A percentile compares a stretch with the other conserved stretches of the same genome.
phyloP scores from a whole-genome alignment of 2,797 vertebrate species.

The Amblyraja radiata region DNA sequence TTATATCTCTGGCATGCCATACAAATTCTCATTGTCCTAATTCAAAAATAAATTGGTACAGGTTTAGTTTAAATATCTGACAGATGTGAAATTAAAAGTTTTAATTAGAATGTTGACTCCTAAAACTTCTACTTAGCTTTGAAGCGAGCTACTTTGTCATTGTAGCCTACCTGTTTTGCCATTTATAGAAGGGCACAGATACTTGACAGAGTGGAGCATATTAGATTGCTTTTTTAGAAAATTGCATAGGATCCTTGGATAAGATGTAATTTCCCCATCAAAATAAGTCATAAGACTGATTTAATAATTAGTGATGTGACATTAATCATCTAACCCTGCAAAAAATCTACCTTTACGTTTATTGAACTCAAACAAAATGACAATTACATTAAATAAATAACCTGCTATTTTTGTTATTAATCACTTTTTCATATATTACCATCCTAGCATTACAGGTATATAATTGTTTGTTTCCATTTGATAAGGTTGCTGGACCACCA shows the following conservation, averaged over 20 bases:
- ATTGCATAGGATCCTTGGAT: neutral
- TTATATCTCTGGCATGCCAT: no score
- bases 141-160: neutral
- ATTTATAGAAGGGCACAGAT: neutral
- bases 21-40: no score
- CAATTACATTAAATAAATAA: neutral
- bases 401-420: neutral
- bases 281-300: neutral
- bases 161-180: neutral
- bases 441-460: neutral
- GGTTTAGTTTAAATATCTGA: neutral
- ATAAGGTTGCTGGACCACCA: conserved; percentile 91
- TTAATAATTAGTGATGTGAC: neutral
- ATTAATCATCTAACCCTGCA: neutral
- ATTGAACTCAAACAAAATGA: neutral
- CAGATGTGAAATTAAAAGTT: neutral
- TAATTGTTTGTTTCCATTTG: neutral
- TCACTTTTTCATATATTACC: neutral
- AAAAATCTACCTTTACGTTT: neutral
- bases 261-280: neutral
- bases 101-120: neutral
- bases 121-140: neutral
- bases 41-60: no score
- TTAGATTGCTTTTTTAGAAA: neutral
- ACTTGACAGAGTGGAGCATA: neutral